A percentile compares a stretch with the other conserved stretches of the same genome.
These are phyloP conservation scores for Notolabrus celidotus DNA, from an alignment of 2,797 vertebrate genomes.

Conservation along the genomic window DNA sequence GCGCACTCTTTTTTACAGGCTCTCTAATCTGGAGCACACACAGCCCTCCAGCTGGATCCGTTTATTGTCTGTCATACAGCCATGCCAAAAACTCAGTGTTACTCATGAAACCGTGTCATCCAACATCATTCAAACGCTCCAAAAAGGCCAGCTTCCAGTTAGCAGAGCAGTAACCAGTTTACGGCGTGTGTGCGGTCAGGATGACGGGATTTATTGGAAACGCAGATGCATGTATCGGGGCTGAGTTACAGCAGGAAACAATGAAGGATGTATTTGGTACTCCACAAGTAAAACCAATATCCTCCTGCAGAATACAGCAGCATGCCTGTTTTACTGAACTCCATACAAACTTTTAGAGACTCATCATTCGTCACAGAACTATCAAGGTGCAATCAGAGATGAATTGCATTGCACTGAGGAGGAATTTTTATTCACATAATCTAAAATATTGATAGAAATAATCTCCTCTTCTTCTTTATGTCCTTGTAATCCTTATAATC, in stretches of 20 bases:
- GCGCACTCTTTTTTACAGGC: conserved; percentile 46
- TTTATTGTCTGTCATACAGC: conserved; percentile 48
- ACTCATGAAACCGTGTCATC: conserved; percentile 16
- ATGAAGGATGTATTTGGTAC: conserved; percentile 2
- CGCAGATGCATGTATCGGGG: background rate
- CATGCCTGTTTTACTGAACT: background rate
- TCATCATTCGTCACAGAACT: background rate
- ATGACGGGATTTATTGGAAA: conserved; percentile 16
- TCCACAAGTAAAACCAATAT: conserved; percentile 1
- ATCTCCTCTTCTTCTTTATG: no score
- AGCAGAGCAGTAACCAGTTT: conserved; percentile 12
- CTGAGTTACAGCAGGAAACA: conserved; percentile 7
- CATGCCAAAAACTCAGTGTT: background rate
- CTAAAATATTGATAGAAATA: no score
- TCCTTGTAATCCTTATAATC: no score
- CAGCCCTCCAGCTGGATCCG: conserved; percentile 59
- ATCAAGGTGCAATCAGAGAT: background rate
- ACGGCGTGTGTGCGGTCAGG: background rate
- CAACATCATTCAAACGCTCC: conserved; percentile 12
- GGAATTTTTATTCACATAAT: no score
- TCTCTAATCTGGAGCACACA: conserved; percentile 62
- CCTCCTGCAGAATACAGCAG: background rate
- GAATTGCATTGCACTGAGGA: no score
- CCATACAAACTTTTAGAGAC: background rate
- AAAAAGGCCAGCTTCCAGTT: conserved; percentile 17